These are phyloP conservation scores for Pseudomyrmex pallidus DNA, from an alignment of 1,140 invertebrate genomes.

Conservation along the genomic window DNA sequence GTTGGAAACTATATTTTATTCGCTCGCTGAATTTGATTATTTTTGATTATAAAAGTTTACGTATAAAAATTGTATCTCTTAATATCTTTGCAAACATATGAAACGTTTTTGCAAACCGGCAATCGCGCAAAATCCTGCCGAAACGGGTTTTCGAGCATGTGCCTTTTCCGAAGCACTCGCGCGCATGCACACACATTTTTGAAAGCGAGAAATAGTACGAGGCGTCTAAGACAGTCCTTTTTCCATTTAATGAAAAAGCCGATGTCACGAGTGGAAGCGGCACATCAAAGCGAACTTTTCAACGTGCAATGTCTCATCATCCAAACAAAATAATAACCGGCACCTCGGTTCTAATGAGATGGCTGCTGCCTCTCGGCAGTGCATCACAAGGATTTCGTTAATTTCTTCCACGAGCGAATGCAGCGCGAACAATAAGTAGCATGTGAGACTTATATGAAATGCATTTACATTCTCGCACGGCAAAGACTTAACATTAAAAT, in stretches of 20 bases:
- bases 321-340: conserved; percentile 79
- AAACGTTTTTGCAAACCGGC: background rate
- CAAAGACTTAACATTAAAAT: background rate
- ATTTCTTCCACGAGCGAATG: conserved; percentile 6
- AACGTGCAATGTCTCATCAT: conserved; percentile 66
- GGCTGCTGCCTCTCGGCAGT: conserved; percentile 61
- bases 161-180: conserved; percentile 27
- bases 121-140: background rate
- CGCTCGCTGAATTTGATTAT: too few relatives aligned
- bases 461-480: background rate
- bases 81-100: background rate
- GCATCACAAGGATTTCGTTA: conserved; percentile 23
- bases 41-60: background rate
- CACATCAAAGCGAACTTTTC: conserved; percentile 79
- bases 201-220: conserved; percentile 63
- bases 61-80: too few relatives aligned
- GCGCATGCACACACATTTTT: conserved; percentile 67
- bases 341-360: conserved; percentile 69
- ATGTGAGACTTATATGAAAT: too few relatives aligned
- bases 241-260: conserved; percentile 80
- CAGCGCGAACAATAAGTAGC: conserved; percentile 6
- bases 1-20: too few relatives aligned
- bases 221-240: conserved; percentile 72
- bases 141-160: conserved; percentile 1
- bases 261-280: conserved; percentile 70